phyloP scores from a whole-genome alignment of 2,797 vertebrate species.

The Benthosema pterotum region DNA sequence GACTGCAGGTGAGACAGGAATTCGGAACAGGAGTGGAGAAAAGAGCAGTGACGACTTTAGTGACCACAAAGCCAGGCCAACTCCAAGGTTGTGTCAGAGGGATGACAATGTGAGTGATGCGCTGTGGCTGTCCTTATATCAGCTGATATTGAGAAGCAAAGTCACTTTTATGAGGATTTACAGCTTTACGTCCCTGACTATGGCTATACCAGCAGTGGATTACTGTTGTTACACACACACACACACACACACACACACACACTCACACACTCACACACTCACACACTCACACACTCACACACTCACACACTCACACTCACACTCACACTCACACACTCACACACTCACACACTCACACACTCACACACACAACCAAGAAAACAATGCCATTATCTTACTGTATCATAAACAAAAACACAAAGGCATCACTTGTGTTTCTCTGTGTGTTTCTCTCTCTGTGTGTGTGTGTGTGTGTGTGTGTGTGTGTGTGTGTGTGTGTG shows the following conservation, averaged over 20 bases:
- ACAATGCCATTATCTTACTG: conserved; percentile 26
- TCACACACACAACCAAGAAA: conserved; percentile 4
- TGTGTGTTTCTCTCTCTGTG: too few species aligned
- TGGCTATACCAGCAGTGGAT: conserved; percentile 26
- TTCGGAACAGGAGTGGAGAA: conserved; percentile 33
- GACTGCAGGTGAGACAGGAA: conserved; percentile 28
- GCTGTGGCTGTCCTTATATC: conserved; percentile 24
- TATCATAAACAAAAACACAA: conserved; percentile 40
- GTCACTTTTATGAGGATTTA: conserved; percentile 42
- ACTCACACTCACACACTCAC: too few species aligned
- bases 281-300: not conserved
- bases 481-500: too few species aligned
- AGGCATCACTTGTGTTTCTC: conserved; percentile 33
- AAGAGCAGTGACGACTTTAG: conserved; percentile 22
- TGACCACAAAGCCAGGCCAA: conserved; percentile 31
- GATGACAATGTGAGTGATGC: conserved; percentile 48
- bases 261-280: not conserved
- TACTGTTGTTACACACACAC: conserved; percentile 18
- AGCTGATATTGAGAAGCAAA: conserved; percentile 42
- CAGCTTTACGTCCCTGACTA: conserved; percentile 18
- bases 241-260: conserved; percentile 1
- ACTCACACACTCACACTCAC: too few species aligned
- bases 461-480: too few species aligned
- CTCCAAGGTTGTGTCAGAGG: conserved; percentile 35
- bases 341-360: too few species aligned